Conservation (phyloP, 2,113 vertebrate species). For the Hoplias malabaricus region DNA sequence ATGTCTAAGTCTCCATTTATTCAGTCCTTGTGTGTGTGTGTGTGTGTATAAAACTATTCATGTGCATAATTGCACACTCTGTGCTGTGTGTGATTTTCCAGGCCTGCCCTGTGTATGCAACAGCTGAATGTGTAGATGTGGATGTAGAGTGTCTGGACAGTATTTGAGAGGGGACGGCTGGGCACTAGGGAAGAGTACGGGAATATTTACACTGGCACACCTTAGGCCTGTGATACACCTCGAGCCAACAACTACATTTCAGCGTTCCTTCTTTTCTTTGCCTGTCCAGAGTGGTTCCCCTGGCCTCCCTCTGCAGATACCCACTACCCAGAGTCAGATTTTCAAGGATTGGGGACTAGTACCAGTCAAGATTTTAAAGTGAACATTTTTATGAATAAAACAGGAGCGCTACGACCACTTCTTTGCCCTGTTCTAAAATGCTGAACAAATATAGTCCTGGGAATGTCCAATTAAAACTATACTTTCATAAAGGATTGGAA, state of each 20-base stretch:
- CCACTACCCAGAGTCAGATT: background rate
- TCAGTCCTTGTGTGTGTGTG: conserved; percentile 5
- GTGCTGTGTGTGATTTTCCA: conserved; percentile 10
- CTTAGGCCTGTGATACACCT: conserved; percentile 38
- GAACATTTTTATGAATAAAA: background rate
- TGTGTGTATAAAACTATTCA: background rate
- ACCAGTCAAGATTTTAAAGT: background rate
- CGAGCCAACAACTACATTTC: conserved; percentile 47
- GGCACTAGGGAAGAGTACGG: background rate
- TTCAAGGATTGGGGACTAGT: too few species aligned
- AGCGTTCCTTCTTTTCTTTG: background rate
- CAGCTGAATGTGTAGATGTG: background rate
- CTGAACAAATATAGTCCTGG: too few species aligned
- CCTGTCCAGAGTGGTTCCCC: background rate
- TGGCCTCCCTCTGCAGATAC: background rate
- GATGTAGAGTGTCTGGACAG: conserved; percentile 27
- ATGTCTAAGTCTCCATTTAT: background rate
- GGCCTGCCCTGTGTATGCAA: background rate
- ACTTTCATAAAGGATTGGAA: too few species aligned
- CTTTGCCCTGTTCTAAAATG: too few species aligned
- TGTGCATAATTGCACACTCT: background rate
- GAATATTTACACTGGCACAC: conserved; percentile 55
- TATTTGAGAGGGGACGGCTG: conserved; percentile 14
- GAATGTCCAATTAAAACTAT: too few species aligned
- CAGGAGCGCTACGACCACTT: too few species aligned